Evolutionary conservation across 2,888 invertebrate species (phyloP), one percentile per base, ranked within the genome.

Genomic region (Dasypolia templi): DNA sequence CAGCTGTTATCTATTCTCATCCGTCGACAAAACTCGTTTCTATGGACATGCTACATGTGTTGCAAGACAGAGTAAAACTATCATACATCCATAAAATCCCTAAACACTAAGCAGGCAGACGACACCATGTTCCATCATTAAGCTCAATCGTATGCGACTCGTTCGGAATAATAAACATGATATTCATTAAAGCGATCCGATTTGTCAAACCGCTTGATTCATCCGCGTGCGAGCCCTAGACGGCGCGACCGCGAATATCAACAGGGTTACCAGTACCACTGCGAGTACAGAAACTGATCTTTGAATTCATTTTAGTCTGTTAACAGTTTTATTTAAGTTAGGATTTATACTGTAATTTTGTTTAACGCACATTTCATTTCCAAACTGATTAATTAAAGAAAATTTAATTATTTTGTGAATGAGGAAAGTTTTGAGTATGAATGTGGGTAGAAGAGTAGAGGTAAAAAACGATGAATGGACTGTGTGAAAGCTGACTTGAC

Each of bases 191-290:
- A 87, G 82, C 83, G 87, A 88, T 88, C 86, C 87, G 87, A 89
- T 89, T 89, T 89, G 89, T 89, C 89, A 88, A 89, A 89, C 88
- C 88, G 88, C 88, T 89, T 88, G 89, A 90, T 88, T 87, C 87
- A 87, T 83, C 85, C 87, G 86, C 89, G 86, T 86, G 82, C 84
- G 88, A 86, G 83, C 78, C 82, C 79, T 80, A 86, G 86, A 85
- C 87, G 79, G 81, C 82, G 83, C 83, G 87, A 84, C 86, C 82
- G 86, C 86, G 86, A 82, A 79, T 85, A 77, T 77, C 73, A 77
- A 62, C 78, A 87, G 85, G 86, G 86, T 72, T 82, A 75, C 70
- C 88, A 83, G n/a, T n/a, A n/a, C n/a, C n/a, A n/a, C n/a, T n/a
- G n/a, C n/a, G n/a, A n/a, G n/a, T n/a, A 75, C 71, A 35, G 49